Base-by-base conservation (phyloP, 1,140 invertebrate species). In the Hirudo medicinalis region DNA sequence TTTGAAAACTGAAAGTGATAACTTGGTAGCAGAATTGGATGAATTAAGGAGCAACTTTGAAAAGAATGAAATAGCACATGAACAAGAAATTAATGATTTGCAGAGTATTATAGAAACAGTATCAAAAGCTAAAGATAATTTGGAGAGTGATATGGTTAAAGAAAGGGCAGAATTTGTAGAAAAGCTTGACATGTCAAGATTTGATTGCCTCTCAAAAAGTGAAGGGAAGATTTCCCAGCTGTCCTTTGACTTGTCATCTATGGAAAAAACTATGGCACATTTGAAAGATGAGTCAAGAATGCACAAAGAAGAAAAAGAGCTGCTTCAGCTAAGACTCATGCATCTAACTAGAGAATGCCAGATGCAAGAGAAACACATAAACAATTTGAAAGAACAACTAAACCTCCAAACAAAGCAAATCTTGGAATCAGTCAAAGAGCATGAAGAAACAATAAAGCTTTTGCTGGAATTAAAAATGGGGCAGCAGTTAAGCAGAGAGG, bases 361-460 rank as follows among this genome's bases (percentile, higher is more conserved):
- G 43, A 40, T 72, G 60, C 25, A 63, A 13, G 60, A 72, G 63
- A 43, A 25, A 13, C 71, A 72, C 36, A 68, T 72, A 13, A 19
- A 25, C 32, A 66, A 72, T 40, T 25, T 72, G 22, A 32, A 72
- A 66, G 32, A 25, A 36, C 60, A 72, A 29, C 20, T 72, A 19
- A 27, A 49, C 8, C 36, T 36, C n/a, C 71, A 72, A 40, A 20
- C n/a, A 67, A 29, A 25, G 3, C 60, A 72, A 19, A 67, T 72
- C 43, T 27, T 53, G 29, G 71, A 70, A 27, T 57, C 71, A 29
- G 67, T 72, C 60, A n/a, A 72, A n/a, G 71, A 72, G 29, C 71
- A 72, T 43, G 67, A 72, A 66, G 60, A 72, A 53, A 72, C 60
- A 17, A 72, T 72, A 22, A 20, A 66, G 25, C 63, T 72, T n/a